phyloP scores from a whole-genome alignment of 2,113 vertebrate genomes.

The Ophthalmotilapia sp. region DNA sequence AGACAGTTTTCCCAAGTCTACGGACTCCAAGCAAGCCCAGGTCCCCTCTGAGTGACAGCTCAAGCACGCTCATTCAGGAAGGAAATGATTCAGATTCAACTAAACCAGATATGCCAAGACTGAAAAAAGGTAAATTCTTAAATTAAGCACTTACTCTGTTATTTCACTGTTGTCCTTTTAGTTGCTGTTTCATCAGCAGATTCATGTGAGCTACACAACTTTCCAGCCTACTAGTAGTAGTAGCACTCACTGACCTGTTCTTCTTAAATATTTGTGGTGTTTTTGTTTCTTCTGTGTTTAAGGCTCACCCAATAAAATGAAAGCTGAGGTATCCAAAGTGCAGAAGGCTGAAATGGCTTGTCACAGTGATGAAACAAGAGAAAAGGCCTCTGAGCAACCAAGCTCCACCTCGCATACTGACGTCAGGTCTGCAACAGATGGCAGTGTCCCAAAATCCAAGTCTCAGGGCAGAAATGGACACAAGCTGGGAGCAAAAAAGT shows the following conservation, averaged over 20 bases:
- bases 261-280: not conserved
- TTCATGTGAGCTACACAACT: not conserved
- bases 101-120: slow-evolving; percentile 62
- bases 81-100: slow-evolving; percentile 74
- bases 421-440: not conserved
- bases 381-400: slow-evolving; percentile 10
- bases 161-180: not conserved
- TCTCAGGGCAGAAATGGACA: slow-evolving; percentile 60
- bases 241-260: not conserved
- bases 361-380: not conserved
- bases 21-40: slow-evolving; percentile 76
- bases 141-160: not conserved
- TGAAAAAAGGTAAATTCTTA: slow-evolving; percentile 70
- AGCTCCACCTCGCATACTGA: not conserved
- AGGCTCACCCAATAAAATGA: slow-evolving; percentile 20
- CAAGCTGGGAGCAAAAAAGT: slow-evolving; percentile 75
- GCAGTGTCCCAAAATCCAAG: slow-evolving; percentile 16
- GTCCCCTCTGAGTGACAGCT: slow-evolving; percentile 82
- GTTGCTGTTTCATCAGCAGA: not conserved
- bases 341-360: slow-evolving; percentile 58
- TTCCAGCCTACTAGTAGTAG: not conserved
- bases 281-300: not conserved
- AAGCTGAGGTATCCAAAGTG: slow-evolving; percentile 63
- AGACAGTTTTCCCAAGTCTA: slow-evolving; percentile 73
- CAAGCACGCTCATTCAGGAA: slow-evolving; percentile 74